Evolutionary conservation across 2,113 vertebrate species (phyloP).

Genomic region (Nanorana parkeri): DNA sequence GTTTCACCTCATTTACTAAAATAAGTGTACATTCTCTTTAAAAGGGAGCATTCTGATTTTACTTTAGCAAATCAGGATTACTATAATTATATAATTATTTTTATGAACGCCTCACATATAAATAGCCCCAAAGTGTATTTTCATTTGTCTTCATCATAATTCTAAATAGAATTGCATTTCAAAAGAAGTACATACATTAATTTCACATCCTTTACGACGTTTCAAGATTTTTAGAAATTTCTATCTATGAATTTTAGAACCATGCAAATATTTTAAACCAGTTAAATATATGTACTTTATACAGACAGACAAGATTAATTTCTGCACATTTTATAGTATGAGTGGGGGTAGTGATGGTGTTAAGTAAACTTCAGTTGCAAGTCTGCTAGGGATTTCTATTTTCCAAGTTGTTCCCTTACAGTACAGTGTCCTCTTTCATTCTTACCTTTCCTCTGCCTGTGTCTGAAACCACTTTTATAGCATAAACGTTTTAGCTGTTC

Average conservation of each 20-base stretch:
- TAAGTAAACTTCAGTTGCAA: slow-evolving; percentile 14
- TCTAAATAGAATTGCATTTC: too few relatives aligned
- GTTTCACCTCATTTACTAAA: too few relatives aligned
- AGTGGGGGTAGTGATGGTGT: background rate
- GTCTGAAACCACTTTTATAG: slow-evolving; percentile 62
- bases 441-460: slow-evolving; percentile 24
- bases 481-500: slow-evolving; percentile 64
- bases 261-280: background rate
- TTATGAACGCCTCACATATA: too few relatives aligned
- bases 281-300: background rate
- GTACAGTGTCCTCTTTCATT: slow-evolving; percentile 51
- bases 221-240: too few relatives aligned
- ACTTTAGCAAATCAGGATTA: too few relatives aligned
- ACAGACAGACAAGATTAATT: slow-evolving; percentile 6
- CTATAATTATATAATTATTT: too few relatives aligned
- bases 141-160: too few relatives aligned
- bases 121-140: too few relatives aligned
- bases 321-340: slow-evolving; percentile 16
- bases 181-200: too few relatives aligned
- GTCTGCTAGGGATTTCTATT: slow-evolving; percentile 33
- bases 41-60: too few relatives aligned
- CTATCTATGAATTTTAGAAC: background rate
- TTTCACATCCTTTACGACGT: too few relatives aligned
- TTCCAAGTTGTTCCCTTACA: slow-evolving; percentile 43
- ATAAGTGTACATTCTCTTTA: too few relatives aligned